These are phyloP conservation scores for Pseudochirops corinnae DNA, from an alignment of 2,797 vertebrate genomes.

Conservation along the genomic window DNA sequence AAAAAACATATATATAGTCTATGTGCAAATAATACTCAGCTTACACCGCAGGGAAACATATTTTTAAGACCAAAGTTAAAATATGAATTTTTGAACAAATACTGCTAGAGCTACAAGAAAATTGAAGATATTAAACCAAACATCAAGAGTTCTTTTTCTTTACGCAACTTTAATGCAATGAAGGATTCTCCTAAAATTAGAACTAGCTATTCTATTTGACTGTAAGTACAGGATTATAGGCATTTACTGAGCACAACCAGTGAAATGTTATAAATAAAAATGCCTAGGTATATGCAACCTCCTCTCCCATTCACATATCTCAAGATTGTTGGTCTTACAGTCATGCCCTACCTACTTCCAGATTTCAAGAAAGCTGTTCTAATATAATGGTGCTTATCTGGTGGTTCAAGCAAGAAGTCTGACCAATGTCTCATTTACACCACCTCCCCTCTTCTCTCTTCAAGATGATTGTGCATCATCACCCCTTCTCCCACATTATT, in stretches of 20 bases:
- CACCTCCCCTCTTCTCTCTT: background rate
- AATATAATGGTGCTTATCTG: background rate
- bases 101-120: slow-evolving; percentile 8
- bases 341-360: background rate
- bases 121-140: background rate
- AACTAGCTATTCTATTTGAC: background rate
- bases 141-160: background rate
- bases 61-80: slow-evolving; percentile 19
- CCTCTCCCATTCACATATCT: background rate
- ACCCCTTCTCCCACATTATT: background rate
- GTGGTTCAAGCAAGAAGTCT: background rate
- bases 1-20: no score
- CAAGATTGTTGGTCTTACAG: background rate
- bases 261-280: no score
- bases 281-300: background rate
- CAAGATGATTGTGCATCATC: background rate
- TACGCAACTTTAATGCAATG: background rate
- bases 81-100: background rate
- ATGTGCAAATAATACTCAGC: background rate
- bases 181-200: background rate
- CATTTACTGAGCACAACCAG: background rate
- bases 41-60: background rate
- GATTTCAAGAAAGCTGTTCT: background rate
- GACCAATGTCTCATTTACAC: background rate
- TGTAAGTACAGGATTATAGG: background rate